phyloP scores from a whole-genome alignment of 2,888 invertebrate species.

The Drosophila parthenogenetica region DNA sequence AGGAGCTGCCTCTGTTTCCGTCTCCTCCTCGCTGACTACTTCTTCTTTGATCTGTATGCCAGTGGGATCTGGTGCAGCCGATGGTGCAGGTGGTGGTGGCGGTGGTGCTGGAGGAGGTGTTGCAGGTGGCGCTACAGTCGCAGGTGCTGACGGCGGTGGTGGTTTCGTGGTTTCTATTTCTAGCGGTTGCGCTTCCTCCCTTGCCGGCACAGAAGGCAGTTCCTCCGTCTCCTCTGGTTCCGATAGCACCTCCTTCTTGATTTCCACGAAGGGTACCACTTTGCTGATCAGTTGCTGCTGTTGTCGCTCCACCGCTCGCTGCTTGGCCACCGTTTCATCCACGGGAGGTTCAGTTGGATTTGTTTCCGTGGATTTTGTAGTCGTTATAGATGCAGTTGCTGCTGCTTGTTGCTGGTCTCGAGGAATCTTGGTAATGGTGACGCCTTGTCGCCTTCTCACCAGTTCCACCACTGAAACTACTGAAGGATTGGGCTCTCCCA shows the following conservation, averaged over 20 bases:
- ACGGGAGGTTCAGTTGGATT: slow-evolving; percentile 15
- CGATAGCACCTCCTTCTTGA: slow-evolving; percentile 80
- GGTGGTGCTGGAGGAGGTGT: neutral
- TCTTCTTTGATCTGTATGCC: slow-evolving; percentile 72
- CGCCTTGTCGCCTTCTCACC: slow-evolving; percentile 78
- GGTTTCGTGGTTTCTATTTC: neutral
- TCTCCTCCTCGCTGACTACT: slow-evolving; percentile 79
- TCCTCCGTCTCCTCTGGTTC: slow-evolving; percentile 71
- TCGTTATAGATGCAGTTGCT: neutral
- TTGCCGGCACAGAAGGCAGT: neutral
- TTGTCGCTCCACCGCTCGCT: slow-evolving; percentile 61
- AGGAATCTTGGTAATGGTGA: slow-evolving; percentile 81
- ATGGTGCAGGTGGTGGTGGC: neutral
- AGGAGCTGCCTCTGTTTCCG: slow-evolving; percentile 47
- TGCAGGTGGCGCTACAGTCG: neutral
- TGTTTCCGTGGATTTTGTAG: neutral
- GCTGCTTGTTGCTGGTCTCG: slow-evolving; percentile 47
- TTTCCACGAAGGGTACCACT: slow-evolving; percentile 79
- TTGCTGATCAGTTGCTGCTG: slow-evolving; percentile 70
- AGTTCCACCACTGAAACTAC: slow-evolving; percentile 70
- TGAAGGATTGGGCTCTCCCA: slow-evolving; percentile 18
- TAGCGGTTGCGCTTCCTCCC: slow-evolving; percentile 11
- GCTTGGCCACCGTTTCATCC: slow-evolving; percentile 33
- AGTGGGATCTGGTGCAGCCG: neutral
- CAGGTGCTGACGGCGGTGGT: slow-evolving; percentile 3